A percentile compares a stretch with the other conserved stretches of the same genome.
Conservation (phyloP, 2,888 invertebrate genomes). For the Microctonus hyperodae region DNA sequence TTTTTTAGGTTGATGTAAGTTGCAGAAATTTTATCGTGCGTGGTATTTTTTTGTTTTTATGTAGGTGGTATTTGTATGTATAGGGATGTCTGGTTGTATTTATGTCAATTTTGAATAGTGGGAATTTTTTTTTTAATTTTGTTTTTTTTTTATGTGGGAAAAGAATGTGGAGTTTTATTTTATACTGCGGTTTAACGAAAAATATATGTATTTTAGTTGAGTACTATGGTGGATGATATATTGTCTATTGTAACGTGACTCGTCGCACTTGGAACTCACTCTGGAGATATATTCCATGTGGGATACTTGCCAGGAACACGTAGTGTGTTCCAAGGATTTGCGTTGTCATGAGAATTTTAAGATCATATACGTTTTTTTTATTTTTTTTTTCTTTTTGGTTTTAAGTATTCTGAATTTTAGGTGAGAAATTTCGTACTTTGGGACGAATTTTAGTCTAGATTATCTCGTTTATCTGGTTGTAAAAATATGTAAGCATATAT, state of each 20-base stretch:
- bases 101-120: too few species aligned
- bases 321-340: conserved; percentile 40
- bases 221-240: neutral
- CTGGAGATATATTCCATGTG: neutral
- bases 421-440: neutral
- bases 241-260: conserved; percentile 1
- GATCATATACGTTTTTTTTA: too few species aligned
- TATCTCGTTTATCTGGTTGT: too few species aligned
- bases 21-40: neutral
- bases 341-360: conserved; percentile 62
- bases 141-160: too few species aligned
- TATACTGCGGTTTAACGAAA: neutral
- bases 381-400: conserved; percentile 15
- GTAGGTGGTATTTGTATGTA: neutral
- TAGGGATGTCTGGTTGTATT: too few species aligned
- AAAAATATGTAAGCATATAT: too few species aligned
- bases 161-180: too few species aligned
- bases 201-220: neutral
- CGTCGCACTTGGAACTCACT: neutral
- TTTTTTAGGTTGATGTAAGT: neutral
- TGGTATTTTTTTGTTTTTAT: neutral
- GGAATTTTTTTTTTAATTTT: too few species aligned
- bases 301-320: neutral
- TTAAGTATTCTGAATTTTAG: neutral
- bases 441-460: too few species aligned